A percentile compares a stretch with the other conserved stretches of the same genome.
Conservation (phyloP, 2,888 invertebrate genomes). For the Apamea sordens region DNA sequence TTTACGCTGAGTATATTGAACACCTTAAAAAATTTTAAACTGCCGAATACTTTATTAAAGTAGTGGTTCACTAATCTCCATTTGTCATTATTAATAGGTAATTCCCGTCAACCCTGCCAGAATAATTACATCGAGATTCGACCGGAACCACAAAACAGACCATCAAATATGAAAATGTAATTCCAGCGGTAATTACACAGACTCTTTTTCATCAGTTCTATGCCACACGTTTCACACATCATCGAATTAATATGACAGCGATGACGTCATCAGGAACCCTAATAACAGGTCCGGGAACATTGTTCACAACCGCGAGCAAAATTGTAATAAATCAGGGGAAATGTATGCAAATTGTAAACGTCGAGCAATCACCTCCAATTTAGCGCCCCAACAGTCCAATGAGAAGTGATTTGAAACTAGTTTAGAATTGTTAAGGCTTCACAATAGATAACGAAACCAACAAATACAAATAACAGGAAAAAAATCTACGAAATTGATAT, state of each 20-base stretch:
- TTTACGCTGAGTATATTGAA: background rate
- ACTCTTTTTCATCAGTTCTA: slow-evolving; percentile 32
- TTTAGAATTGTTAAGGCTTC: slow-evolving; percentile 17
- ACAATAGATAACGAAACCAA: background rate
- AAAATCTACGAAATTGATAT: background rate
- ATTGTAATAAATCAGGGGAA: slow-evolving; percentile 56
- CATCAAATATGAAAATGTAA: slow-evolving; percentile 46
- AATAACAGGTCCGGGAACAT: slow-evolving; percentile 16
- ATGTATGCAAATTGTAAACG: slow-evolving; percentile 57
- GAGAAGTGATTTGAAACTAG: slow-evolving; percentile 19
- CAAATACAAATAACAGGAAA: background rate
- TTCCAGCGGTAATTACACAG: slow-evolving; percentile 23
- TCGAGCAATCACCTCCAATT: slow-evolving; percentile 43
- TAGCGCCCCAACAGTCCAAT: background rate
- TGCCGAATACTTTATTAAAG: background rate
- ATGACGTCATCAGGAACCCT: slow-evolving; percentile 39
- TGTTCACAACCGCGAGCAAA: slow-evolving; percentile 33
- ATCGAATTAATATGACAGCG: slow-evolving; percentile 32
- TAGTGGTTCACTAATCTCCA: background rate
- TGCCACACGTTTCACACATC: slow-evolving; percentile 24
- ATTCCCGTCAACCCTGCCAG: background rate
- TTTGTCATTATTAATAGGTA: slow-evolving; percentile 4
- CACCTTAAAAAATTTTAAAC: background rate
- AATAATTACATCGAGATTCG: slow-evolving; percentile 12
- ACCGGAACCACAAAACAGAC: background rate